A percentile compares a stretch with the other conserved stretches of the same genome.
Evolutionary conservation across 1,140 invertebrate species (phyloP).

Genomic region (Choristoneura fumiferana): DNA sequence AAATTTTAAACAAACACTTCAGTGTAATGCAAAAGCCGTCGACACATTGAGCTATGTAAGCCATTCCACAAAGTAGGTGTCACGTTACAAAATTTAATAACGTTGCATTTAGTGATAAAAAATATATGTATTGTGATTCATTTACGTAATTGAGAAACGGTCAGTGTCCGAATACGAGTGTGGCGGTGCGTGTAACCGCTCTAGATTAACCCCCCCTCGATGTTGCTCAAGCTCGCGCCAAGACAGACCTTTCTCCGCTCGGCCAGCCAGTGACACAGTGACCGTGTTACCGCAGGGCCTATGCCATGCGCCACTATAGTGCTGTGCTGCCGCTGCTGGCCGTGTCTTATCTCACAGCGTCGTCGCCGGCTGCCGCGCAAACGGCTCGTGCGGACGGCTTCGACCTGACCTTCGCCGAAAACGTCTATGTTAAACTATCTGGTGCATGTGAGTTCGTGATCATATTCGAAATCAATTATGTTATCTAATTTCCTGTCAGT

Average conservation of each 20-base stretch:
- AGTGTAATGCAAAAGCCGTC: too few relatives aligned
- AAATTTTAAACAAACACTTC: too few relatives aligned
- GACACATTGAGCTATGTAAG: background rate
- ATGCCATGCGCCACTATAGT: constrained; percentile 53
- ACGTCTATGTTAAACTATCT: constrained; percentile 62
- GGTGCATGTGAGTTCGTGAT: constrained; percentile 57
- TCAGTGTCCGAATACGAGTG: constrained; percentile 45
- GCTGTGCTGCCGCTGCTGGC: constrained; percentile 39
- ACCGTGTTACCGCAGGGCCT: constrained; percentile 62
- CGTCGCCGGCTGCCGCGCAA: constrained; percentile 27
- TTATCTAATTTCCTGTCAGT: background rate
- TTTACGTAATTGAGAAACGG: constrained; percentile 24
- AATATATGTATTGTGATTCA: constrained; percentile 12
- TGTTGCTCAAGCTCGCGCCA: constrained; percentile 31
- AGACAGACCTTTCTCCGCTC: constrained; percentile 63
- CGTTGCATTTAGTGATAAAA: constrained; percentile 2
- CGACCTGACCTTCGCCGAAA: constrained; percentile 62
- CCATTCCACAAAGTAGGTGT: constrained; percentile 6
- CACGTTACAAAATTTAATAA: background rate
- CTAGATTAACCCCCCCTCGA: constrained; percentile 58
- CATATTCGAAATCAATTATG: background rate
- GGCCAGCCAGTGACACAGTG: constrained; percentile 65
- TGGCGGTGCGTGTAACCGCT: constrained; percentile 37
- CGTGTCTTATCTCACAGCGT: constrained; percentile 30
- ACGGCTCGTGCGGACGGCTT: constrained; percentile 25